These are phyloP conservation scores for Ostrea denselamellosa DNA, from an alignment of 1,140 invertebrate genomes.

Conservation along the genomic window DNA sequence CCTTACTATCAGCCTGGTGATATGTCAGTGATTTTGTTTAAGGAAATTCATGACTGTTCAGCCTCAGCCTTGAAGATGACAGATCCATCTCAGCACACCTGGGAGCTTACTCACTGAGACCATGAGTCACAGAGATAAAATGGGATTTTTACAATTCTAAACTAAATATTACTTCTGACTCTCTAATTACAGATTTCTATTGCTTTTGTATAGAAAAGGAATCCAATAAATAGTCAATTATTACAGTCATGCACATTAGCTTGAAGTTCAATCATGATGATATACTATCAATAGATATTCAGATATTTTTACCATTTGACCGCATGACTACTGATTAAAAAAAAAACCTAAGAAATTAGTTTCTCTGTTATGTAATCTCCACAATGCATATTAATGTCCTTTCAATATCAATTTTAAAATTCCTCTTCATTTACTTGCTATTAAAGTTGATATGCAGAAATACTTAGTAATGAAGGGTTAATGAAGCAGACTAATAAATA, in stretches of 20 bases:
- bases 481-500: neutral
- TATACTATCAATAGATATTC: too few species aligned
- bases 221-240: too few species aligned
- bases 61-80: neutral
- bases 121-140: neutral
- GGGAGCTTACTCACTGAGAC: neutral
- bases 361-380: neutral
- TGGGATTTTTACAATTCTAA: too few species aligned
- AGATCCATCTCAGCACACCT: constrained; percentile 25
- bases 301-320: too few species aligned
- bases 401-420: neutral
- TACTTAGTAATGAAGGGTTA: too few species aligned
- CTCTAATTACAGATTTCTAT: too few species aligned
- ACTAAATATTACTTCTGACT: too few species aligned
- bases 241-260: too few species aligned
- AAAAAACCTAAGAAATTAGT: too few species aligned
- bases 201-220: too few species aligned
- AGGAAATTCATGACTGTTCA: neutral
- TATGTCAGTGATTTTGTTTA: neutral
- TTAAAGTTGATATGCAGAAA: neutral
- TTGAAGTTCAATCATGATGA: too few species aligned
- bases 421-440: neutral
- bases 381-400: neutral
- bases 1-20: neutral
- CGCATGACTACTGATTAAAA: too few species aligned